Evolutionary conservation across 1,140 invertebrate species (phyloP), one percentile per base, ranked within the genome.

Genomic region (Diabrotica virgifera): DNA sequence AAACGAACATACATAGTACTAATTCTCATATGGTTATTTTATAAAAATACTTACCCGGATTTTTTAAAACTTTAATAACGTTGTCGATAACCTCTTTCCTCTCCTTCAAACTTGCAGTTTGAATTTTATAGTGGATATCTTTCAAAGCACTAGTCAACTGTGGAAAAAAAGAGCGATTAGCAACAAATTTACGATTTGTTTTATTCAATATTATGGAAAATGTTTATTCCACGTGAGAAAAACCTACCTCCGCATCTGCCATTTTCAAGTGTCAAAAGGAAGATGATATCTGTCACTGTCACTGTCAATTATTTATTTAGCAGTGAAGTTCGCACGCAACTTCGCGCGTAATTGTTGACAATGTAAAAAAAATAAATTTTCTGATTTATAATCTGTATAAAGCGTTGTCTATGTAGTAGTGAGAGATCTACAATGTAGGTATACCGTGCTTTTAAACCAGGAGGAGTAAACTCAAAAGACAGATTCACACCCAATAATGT

Each of bases 91-190:
- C 81, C 74, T 85, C 77, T 69, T 85, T 85, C 71, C 92, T 85
- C 70, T 91, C 89, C 70, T 88, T 90, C 65, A 88, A 83, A 77
- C 90, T 90, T 52, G 90, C 84, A 70, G 88, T 89, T 77, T 92
- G 87, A 67, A 94, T 85, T 79, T 87, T 88, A 78, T 87, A 85
- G 35, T 90, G 89, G 78, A 94, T 83, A 83, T 92, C 90, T 75
- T 91, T 92, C 67, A 94, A 81, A 71, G 86, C 87, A 80, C 86
- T 90, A 60, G 87, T 78, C 69, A 89, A 79, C 89, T 92, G 78
- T 12, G 82, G 84, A 72, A 72, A 76, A 76, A 82, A 70, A 70
- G 36, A 40, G 64, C 40, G 60, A 50, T 56, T 58, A 52, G n/a
- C 58, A 13, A 57, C 14, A 36, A 36, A 12, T 36, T 40, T 24